Evolutionary conservation across 64 coral and sea anemone species (phyloP), one percentile per base, ranked within the genome.

Genomic region (Cladopsammia gracilis): DNA sequence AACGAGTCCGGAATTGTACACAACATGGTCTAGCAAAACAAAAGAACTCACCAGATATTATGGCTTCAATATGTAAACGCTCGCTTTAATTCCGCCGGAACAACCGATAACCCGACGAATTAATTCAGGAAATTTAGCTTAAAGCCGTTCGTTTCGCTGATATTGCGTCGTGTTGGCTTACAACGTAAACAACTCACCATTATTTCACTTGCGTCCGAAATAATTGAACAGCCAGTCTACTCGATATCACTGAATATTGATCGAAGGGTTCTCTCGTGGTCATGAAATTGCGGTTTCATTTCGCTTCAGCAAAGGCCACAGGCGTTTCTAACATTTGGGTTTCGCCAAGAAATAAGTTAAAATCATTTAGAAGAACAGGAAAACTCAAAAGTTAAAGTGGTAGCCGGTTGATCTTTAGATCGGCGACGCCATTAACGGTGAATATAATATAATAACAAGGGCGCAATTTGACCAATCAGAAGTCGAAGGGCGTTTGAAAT

Each of bases 1-100:
- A 64, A 84, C 62, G 58, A 84, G 61, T 67, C 80, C 60, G 80
- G 80, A 84, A 84, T 50, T 84, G 43, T 48, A 84, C 62, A 64
- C 19, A 64, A 68, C 60, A 82, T 20, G 4, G 72, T 48, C 43
- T 20, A 18, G 47, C 18, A 49, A 75, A 84, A 50, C 72, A 75
- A 84, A 84, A 64, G 59, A 44, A 47, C 15, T 10, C 49, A 45
- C 20, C 43, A 62, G 34, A 20, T 64, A 83, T 43, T 48, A 8
- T 5, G 23, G 42, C 43, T 73, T 13, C 50, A 59, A 26, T 46
- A 48, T 73, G 14, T 18, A 46, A 73, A 73, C 22, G 15, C 4
- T 11, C 25, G 25, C 77, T 9, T 6, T 3, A 18, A 6, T 75
- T 9, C 44, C 15, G 12, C 43, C 18, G 4, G 47, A 75, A 4